Evolutionary conservation across 1,140 invertebrate genomes (phyloP).

Genomic region (Euura lappo): DNA sequence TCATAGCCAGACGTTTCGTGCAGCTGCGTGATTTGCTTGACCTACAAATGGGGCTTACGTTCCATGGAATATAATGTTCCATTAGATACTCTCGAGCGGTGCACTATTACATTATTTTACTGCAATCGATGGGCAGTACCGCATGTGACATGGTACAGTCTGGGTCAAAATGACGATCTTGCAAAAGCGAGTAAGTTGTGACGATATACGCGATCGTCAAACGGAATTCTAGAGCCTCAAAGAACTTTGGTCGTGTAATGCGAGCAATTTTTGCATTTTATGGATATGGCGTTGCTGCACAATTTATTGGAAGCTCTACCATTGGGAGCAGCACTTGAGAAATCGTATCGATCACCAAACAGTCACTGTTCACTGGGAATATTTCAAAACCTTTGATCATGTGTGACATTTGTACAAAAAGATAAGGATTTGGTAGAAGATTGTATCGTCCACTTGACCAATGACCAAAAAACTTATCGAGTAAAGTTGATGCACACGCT

Average conservation of each 20-base stretch:
- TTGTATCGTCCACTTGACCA: too few relatives aligned
- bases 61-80: too few relatives aligned
- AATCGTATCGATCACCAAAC: neutral
- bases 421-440: too few relatives aligned
- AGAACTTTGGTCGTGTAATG: neutral
- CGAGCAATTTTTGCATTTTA: neutral
- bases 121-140: neutral
- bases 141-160: neutral
- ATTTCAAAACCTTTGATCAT: too few relatives aligned
- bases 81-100: too few relatives aligned
- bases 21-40: neutral
- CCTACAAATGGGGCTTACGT: neutral
- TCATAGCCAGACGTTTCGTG: neutral
- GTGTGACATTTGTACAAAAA: too few relatives aligned
- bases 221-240: neutral
- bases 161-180: neutral
- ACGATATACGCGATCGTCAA: neutral
- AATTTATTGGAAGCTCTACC: neutral
- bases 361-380: neutral
- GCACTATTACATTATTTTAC: neutral
- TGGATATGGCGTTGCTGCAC: neutral
- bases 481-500: too few relatives aligned
- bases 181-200: neutral
- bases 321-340: neutral
- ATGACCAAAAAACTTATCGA: too few relatives aligned